Conservation (phyloP, 2,113 vertebrate species). For the Murina feae region DNA sequence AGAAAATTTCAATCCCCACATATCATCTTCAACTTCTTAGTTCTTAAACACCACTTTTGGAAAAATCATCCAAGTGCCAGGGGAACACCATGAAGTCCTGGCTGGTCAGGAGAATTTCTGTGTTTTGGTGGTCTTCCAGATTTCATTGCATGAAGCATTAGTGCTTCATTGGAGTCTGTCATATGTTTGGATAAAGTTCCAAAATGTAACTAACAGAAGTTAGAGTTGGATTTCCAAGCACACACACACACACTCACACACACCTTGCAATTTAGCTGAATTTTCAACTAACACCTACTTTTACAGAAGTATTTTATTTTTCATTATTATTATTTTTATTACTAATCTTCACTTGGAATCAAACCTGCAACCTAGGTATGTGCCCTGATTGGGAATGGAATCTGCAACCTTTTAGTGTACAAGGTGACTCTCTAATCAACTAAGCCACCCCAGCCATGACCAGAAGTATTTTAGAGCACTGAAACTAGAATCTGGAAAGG, state of each 20-base stretch:
- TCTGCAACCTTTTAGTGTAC: not conserved
- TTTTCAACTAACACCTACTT: not conserved
- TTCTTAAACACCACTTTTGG: not conserved
- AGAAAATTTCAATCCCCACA: not conserved
- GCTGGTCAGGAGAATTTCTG: not conserved
- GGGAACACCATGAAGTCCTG: not conserved
- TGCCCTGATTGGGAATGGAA: not conserved
- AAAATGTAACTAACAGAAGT: conserved; percentile 3
- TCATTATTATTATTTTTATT: not conserved
- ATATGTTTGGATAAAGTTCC: not conserved
- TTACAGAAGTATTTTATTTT: not conserved
- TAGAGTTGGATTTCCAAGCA: not conserved
- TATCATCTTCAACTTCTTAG: not conserved
- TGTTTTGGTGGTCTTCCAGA: not conserved
- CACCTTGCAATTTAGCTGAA: not conserved
- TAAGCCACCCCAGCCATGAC: not conserved
- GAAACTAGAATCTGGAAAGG: not conserved
- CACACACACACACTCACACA: not conserved
- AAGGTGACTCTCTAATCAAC: not conserved
- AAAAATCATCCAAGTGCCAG: not conserved
- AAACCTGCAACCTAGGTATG: not conserved
- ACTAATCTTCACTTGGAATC: not conserved
- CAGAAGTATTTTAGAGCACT: not conserved
- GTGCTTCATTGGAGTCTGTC: not conserved
- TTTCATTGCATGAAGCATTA: not conserved